phyloP scores from a whole-genome alignment of 2,888 invertebrate genomes.

The Diaperis boleti region DNA sequence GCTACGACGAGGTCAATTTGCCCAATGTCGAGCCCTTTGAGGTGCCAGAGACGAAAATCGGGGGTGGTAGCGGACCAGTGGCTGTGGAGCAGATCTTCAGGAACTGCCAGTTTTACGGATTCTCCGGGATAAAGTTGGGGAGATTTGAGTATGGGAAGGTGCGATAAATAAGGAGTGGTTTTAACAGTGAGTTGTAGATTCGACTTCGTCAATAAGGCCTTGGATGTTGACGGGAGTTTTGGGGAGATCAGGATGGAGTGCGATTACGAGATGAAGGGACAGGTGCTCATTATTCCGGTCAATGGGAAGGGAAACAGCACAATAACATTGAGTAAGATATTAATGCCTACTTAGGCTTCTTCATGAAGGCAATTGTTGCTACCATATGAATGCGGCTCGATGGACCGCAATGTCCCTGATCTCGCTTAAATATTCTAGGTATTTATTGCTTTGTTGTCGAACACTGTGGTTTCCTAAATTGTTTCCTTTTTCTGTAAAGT shows the following conservation, averaged over 20 bases:
- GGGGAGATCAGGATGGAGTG: neutral
- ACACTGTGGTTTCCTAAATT: too few species aligned
- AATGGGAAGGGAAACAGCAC: neutral
- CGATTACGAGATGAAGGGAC: slow-evolving; percentile 8
- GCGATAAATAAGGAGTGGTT: too few species aligned
- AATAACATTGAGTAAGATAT: slow-evolving; percentile 6
- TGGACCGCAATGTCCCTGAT: too few species aligned
- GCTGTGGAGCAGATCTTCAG: slow-evolving; percentile 15
- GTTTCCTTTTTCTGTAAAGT: too few species aligned
- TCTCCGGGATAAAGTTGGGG: neutral
- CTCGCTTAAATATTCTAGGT: too few species aligned
- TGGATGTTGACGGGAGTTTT: neutral
- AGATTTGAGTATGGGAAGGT: slow-evolving; percentile 23
- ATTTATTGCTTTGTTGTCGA: too few species aligned
- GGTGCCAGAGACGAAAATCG: neutral
- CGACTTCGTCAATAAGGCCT: slow-evolving; percentile 13
- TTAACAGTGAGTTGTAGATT: too few species aligned
- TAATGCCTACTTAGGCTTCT: neutral
- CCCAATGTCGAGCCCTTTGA: slow-evolving; percentile 7
- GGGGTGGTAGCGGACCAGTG: neutral
- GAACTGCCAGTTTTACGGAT: slow-evolving; percentile 11
- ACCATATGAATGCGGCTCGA: too few species aligned
- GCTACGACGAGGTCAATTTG: neutral
- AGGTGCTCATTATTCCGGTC: slow-evolving; percentile 12
- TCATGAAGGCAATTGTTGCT: too few species aligned